Evolutionary conservation across 1,140 invertebrate genomes (phyloP).

Genomic region (Sycophaga agraensis): DNA sequence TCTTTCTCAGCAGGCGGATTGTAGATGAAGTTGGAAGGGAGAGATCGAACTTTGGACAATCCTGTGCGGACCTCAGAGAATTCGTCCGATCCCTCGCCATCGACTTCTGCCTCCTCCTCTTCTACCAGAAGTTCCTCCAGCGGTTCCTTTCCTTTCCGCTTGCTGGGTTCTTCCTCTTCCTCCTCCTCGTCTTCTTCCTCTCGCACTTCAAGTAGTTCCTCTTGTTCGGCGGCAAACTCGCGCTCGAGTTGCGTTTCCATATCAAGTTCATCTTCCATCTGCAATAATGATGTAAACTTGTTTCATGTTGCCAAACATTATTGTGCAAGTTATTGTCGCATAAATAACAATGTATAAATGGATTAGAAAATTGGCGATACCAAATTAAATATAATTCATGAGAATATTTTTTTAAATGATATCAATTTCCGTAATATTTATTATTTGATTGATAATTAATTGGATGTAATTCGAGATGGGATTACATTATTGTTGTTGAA

Average conservation of each 20-base stretch:
- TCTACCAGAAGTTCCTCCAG: constrained; percentile 40
- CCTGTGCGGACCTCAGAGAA: constrained; percentile 41
- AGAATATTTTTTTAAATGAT: no score
- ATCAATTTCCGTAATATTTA: no score
- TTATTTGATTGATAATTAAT: no score
- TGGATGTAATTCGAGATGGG: no score
- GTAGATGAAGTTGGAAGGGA: constrained; percentile 71
- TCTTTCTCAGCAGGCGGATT: constrained; percentile 59
- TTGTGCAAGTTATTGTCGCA: no score
- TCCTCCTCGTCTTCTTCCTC: constrained; percentile 74
- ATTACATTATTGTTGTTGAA: no score
- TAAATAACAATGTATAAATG: no score
- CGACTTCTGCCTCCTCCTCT: constrained; percentile 32
- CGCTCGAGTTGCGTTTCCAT: constrained; percentile 87
- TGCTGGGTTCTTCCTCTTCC: constrained; percentile 68
- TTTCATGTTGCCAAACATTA: no score
- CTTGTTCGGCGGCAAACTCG: constrained; percentile 68
- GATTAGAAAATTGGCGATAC: no score
- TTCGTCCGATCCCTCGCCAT: constrained; percentile 36
- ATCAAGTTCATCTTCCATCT: constrained; percentile 90
- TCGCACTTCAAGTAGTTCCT: constrained; percentile 65
- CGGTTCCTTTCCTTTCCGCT: constrained; percentile 59
- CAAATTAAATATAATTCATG: no score
- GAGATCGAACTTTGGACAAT: constrained; percentile 63
- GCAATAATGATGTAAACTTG: constrained; percentile 27